Evolutionary conservation across 2,113 vertebrate genomes (phyloP).

Genomic region (Fulica atra): DNA sequence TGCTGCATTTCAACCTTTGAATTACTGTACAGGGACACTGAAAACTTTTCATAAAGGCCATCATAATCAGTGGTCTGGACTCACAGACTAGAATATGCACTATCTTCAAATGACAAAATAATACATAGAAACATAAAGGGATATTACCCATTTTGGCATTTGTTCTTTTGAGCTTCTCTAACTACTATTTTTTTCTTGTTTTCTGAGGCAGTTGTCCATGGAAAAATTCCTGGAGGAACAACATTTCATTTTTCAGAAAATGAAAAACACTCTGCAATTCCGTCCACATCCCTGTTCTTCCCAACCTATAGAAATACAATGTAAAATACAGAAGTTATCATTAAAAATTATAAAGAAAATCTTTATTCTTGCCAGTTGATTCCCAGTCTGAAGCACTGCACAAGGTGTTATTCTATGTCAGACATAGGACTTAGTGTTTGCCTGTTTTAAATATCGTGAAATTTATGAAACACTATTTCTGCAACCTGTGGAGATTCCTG

Average conservation of each 20-base stretch:
- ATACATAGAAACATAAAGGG: background rate
- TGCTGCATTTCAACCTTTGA: background rate
- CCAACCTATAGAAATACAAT: background rate
- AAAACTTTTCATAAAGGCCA: background rate
- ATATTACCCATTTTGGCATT: background rate
- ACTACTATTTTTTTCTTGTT: background rate
- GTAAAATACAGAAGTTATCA: background rate
- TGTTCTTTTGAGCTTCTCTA: background rate
- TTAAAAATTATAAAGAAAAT: background rate
- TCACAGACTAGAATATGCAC: background rate
- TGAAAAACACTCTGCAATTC: background rate
- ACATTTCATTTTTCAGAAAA: background rate
- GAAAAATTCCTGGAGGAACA: background rate
- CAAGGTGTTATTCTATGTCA: background rate
- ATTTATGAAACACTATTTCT: background rate
- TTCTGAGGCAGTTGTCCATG: background rate
- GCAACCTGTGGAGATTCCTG: background rate
- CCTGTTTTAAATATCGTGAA: background rate
- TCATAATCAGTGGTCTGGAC: background rate
- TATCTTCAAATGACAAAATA: background rate
- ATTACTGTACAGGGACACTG: background rate
- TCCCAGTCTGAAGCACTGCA: background rate
- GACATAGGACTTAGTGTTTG: background rate
- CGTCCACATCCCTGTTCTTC: fast-evolving
- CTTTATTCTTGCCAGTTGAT: background rate